Evolutionary conservation across 2,113 vertebrate genomes (phyloP).

Genomic region (Eudorcas thomsonii): DNA sequence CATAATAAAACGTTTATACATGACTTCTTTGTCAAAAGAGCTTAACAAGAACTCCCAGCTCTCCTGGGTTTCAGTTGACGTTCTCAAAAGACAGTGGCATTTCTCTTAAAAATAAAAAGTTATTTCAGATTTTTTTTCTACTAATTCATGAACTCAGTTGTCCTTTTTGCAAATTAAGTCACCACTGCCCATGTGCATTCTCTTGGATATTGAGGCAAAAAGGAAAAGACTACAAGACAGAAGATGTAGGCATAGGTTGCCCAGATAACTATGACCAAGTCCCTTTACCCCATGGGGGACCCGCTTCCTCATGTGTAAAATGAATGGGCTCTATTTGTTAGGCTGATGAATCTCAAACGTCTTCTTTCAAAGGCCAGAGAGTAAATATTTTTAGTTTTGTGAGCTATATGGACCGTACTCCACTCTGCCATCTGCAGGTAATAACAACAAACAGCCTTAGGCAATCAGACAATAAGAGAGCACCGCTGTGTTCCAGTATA

Average conservation of each 20-base stretch:
- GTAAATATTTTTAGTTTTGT: not conserved
- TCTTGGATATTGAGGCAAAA: not conserved
- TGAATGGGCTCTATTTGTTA: not conserved
- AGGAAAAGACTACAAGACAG: not conserved
- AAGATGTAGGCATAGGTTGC: not conserved
- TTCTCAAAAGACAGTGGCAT: not conserved
- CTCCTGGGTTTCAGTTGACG: not conserved
- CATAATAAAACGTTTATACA: conserved; percentile 19
- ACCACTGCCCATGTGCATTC: not conserved
- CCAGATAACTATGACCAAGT: not conserved
- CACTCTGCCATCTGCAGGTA: not conserved
- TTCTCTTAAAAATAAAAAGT: not conserved
- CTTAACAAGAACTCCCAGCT: not conserved
- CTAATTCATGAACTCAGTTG: not conserved
- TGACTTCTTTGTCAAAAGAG: not conserved
- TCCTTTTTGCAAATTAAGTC: not conserved
- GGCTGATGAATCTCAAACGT: not conserved
- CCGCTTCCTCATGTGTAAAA: not conserved
- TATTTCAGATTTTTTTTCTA: not conserved
- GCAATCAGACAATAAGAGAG: not conserved
- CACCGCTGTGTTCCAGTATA: not conserved
- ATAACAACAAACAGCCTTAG: not conserved
- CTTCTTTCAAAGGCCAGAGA: not conserved
- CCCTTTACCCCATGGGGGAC: accelerated
- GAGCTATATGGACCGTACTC: not conserved